phyloP scores from a whole-genome alignment of 2,888 invertebrate species.

The Autographa pulchrina region DNA sequence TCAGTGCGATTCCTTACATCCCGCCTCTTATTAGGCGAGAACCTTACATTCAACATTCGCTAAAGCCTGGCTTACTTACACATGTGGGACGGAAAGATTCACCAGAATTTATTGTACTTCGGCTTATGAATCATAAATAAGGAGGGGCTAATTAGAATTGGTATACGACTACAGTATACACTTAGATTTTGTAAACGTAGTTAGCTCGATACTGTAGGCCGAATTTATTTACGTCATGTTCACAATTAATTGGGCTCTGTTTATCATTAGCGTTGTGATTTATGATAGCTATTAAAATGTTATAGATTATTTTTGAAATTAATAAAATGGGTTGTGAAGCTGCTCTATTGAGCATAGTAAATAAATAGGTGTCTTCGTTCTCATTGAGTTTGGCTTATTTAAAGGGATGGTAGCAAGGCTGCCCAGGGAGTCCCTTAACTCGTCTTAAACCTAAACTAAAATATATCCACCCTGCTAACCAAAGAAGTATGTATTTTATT shows the following conservation, averaged over 20 bases:
- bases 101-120: slow-evolving; percentile 87
- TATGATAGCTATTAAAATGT: slow-evolving; percentile 12
- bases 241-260: slow-evolving; percentile 47
- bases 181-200: slow-evolving; percentile 69
- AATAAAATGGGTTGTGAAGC: neutral
- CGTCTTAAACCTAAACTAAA: no score
- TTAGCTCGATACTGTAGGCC: slow-evolving; percentile 45
- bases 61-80: slow-evolving; percentile 87
- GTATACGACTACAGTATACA: slow-evolving; percentile 70
- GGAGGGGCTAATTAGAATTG: slow-evolving; percentile 87
- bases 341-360: neutral
- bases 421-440: no score
- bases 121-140: slow-evolving; percentile 90
- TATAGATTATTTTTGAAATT: neutral
- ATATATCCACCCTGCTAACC: no score
- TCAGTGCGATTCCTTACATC: slow-evolving; percentile 89
- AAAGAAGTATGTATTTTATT: no score
- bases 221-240: slow-evolving; percentile 46
- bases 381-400: no score
- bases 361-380: neutral
- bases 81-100: slow-evolving; percentile 89
- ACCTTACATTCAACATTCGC: slow-evolving; percentile 88
- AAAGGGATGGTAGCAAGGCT: no score
- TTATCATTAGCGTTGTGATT: slow-evolving; percentile 15
- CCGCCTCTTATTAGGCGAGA: slow-evolving; percentile 88